A percentile compares a stretch with the other conserved stretches of the same genome.
Evolutionary conservation across 2,888 invertebrate species (phyloP).

Genomic region (Miltochrista miniata): DNA sequence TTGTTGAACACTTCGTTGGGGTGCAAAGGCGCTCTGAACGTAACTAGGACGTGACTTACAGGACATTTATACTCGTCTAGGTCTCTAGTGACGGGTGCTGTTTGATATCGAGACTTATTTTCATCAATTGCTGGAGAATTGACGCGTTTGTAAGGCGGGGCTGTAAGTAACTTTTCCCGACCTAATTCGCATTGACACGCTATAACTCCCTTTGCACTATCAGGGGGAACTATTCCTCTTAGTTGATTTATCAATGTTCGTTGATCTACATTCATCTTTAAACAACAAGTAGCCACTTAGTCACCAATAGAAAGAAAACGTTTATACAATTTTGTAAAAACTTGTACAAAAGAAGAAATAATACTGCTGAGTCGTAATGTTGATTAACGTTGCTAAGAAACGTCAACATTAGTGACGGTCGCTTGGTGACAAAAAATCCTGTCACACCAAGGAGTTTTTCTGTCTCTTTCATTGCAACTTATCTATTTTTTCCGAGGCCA

Average conservation of each 20-base stretch:
- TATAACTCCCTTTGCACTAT: conserved; percentile 51
- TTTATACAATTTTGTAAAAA: conserved; percentile 18
- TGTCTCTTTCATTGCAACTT: too few relatives aligned
- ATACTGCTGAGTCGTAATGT: conserved; percentile 42
- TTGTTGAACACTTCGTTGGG: conserved; percentile 69
- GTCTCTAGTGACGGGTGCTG: conserved; percentile 67
- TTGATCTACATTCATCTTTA: conserved; percentile 2
- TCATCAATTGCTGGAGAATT: conserved; percentile 48
- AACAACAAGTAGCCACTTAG: not conserved
- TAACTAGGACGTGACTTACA: conserved; percentile 67
- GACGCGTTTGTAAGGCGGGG: conserved; percentile 65
- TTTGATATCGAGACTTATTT: conserved; percentile 54
- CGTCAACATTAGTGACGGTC: conserved; percentile 3
- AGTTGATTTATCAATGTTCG: conserved; percentile 26
- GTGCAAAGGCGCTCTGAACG: conserved; percentile 68
- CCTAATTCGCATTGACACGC: conserved; percentile 75
- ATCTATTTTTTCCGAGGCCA: too few relatives aligned
- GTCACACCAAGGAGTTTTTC: not conserved
- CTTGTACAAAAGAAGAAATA: conserved; percentile 22
- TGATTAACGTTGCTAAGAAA: conserved; percentile 52
- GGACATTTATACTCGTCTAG: conserved; percentile 67
- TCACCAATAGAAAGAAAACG: conserved; percentile 4
- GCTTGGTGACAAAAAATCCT: conserved; percentile 2
- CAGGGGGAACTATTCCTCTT: conserved; percentile 56
- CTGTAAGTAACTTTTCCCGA: conserved; percentile 72